Evolutionary conservation across 2,797 vertebrate genomes (phyloP).

Genomic region (Cacajao melanocephalus): DNA sequence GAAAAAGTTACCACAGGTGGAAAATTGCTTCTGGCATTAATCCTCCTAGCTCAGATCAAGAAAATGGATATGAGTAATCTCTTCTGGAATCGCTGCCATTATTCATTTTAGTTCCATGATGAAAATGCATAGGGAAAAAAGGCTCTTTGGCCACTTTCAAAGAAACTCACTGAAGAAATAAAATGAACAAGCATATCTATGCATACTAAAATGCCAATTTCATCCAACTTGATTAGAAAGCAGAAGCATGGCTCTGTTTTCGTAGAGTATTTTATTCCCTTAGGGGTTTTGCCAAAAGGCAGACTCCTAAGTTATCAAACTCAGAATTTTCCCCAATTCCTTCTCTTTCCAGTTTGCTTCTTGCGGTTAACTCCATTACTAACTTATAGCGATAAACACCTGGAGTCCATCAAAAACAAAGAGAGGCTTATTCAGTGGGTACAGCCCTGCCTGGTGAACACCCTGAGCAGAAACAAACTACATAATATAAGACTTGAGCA

Average conservation of each 20-base stretch:
- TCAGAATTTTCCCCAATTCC: conserved; percentile 81
- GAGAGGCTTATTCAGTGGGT: conserved; percentile 86
- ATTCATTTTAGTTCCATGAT: conserved; percentile 49
- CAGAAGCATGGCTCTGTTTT: conserved; percentile 21
- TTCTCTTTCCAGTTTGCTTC: conserved; percentile 81
- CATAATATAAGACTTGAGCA: conserved; percentile 87
- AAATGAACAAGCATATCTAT: conserved; percentile 36
- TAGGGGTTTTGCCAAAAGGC: conserved; percentile 63
- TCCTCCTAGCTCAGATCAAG: conserved; percentile 60
- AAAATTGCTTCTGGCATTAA: conserved; percentile 76
- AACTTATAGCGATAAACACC: conserved; percentile 88
- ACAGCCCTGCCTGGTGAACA: conserved; percentile 79
- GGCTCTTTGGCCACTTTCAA: conserved; percentile 12
- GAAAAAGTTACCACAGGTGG: conserved; percentile 46
- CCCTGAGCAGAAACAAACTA: conserved; percentile 86
- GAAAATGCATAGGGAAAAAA: conserved; percentile 18
- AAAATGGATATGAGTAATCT: conserved; percentile 65
- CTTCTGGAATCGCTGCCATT: conserved; percentile 55
- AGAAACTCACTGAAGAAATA: conserved; percentile 43
- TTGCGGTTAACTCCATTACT: conserved; percentile 87
- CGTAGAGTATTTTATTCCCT: conserved; percentile 11
- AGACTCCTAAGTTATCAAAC: conserved; percentile 81
- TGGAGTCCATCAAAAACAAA: conserved; percentile 91
- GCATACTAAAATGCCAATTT: conserved; percentile 50
- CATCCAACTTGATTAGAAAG: conserved; percentile 58